These are phyloP conservation scores for Nanger granti DNA, from an alignment of 2,113 vertebrate species.

Conservation along the genomic window DNA sequence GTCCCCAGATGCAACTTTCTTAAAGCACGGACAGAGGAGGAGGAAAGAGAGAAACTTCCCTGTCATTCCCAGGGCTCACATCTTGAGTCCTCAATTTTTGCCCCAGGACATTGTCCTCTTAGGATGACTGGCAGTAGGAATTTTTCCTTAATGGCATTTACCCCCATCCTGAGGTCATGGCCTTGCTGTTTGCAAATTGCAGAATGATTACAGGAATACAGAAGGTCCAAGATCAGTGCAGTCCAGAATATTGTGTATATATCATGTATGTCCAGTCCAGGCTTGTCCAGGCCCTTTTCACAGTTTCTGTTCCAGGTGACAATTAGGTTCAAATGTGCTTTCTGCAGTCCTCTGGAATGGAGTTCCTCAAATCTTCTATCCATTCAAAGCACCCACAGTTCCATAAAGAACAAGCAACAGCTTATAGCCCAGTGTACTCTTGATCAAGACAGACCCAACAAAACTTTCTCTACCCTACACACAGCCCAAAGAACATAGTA, in stretches of 20 bases:
- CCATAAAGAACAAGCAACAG: neutral
- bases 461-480: neutral
- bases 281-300: neutral
- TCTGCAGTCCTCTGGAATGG: neutral
- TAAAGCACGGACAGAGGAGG: neutral
- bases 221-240: neutral
- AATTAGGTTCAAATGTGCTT: neutral
- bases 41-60: neutral
- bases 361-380: neutral
- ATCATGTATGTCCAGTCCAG: neutral
- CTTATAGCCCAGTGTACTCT: neutral
- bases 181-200: neutral
- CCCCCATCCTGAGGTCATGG: neutral
- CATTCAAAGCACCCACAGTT: neutral
- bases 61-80: neutral
- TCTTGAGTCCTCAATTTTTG: neutral
- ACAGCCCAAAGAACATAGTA: neutral
- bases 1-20: neutral
- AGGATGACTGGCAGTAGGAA: neutral
- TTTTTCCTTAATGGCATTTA: neutral
- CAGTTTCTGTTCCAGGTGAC: neutral
- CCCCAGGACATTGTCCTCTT: neutral
- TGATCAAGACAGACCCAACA: neutral
- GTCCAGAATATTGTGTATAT: neutral
- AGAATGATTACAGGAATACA: neutral